Percentiles rank a stretch among this genome's conserved stretches.
Conservation (phyloP, 2,888 invertebrate species). For the Dicycla oo region DNA sequence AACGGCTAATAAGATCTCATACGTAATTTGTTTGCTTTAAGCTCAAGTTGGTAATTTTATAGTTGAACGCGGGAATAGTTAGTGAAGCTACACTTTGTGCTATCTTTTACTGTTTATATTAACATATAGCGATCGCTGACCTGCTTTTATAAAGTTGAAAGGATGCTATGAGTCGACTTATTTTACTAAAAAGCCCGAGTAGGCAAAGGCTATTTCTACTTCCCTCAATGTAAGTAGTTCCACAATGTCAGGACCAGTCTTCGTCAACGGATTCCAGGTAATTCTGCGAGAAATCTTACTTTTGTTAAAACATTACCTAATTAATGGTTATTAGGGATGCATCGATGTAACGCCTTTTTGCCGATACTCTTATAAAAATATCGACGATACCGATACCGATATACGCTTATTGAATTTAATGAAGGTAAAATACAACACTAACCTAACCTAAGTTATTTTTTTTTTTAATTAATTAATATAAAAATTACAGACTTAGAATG, state of each 20-base stretch:
- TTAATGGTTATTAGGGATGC: too few relatives aligned
- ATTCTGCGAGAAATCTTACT: neutral
- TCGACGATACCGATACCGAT: too few relatives aligned
- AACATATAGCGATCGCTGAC: constrained; percentile 14
- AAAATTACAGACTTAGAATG: too few relatives aligned
- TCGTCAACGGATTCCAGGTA: neutral
- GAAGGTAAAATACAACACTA: too few relatives aligned
- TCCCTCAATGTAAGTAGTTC: neutral
- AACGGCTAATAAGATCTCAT: constrained; percentile 47
- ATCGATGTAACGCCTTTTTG: too few relatives aligned
- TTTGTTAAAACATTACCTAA: neutral
- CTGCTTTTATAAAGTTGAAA: constrained; percentile 14
- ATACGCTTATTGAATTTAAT: too few relatives aligned
- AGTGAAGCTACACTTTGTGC: constrained; percentile 33
- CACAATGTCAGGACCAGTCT: too few relatives aligned
- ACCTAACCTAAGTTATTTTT: too few relatives aligned
- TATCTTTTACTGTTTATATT: constrained; percentile 44
- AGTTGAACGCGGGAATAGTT: constrained; percentile 42
- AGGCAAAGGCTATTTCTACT: neutral
- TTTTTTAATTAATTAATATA: too few relatives aligned
- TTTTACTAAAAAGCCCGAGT: neutral
- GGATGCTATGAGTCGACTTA: neutral
- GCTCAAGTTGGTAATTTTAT: constrained; percentile 42
- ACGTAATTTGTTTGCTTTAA: constrained; percentile 49
- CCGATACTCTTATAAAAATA: too few relatives aligned